phyloP scores from a whole-genome alignment of 2,113 vertebrate genomes.

The Lasiurus borealis region DNA sequence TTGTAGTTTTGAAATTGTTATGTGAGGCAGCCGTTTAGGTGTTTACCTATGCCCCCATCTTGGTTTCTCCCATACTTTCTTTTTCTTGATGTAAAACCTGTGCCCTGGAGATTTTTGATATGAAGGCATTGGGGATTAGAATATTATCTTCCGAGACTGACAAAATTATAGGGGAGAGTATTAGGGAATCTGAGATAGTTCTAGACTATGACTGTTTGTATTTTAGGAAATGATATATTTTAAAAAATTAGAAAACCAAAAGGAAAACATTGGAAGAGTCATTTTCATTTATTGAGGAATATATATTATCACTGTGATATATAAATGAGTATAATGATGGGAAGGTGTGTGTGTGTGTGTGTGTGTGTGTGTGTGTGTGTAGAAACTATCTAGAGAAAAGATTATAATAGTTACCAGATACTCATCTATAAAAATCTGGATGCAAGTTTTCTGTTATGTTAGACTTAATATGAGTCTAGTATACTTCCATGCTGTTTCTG shows the following conservation, averaged over 20 bases:
- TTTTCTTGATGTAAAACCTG: neutral
- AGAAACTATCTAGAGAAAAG: neutral
- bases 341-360: neutral
- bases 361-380: neutral
- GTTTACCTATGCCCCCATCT: too few species aligned
- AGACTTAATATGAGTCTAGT: neutral
- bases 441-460: neutral
- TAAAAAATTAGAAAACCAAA: neutral
- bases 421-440: neutral
- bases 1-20: too few species aligned
- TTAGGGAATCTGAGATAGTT: neutral
- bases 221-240: neutral
- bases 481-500: neutral
- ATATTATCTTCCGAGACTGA: neutral
- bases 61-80: rapidly evolving
- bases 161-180: neutral
- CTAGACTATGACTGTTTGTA: neutral
- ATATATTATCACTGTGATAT: neutral
- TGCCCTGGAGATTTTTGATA: neutral
- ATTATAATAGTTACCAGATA: neutral
- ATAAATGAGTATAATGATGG: neutral
- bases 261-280: neutral
- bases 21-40: too few species aligned
- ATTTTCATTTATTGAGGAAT: neutral
- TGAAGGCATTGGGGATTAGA: neutral